A percentile compares a stretch with the other conserved stretches of the same genome.
Conservation (phyloP, 2,888 invertebrate genomes). For the Macropis europaea region DNA sequence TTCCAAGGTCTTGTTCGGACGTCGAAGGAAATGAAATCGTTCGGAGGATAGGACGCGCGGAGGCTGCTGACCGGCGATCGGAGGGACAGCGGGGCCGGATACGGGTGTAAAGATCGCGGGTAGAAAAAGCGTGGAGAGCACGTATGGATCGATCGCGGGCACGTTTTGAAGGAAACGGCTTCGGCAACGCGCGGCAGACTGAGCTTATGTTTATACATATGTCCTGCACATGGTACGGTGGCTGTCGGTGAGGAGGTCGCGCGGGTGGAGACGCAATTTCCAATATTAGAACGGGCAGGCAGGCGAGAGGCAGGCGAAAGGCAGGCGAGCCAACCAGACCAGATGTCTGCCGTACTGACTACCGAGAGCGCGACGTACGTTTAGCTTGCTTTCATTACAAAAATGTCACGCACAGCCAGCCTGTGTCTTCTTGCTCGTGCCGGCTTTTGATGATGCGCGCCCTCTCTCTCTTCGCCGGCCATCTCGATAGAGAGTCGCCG, state of each 20-base stretch:
- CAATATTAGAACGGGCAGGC: constrained; percentile 78
- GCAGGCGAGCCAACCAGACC: constrained; percentile 61
- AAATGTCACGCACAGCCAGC: constrained; percentile 78
- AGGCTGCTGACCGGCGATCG: too few species aligned
- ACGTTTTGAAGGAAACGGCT: constrained; percentile 68
- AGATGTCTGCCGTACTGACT: constrained; percentile 73
- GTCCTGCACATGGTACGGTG: constrained; percentile 76
- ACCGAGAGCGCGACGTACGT: constrained; percentile 60
- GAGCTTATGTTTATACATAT: constrained; percentile 78
- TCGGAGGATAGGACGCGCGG: too few species aligned
- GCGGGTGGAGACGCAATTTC: constrained; percentile 73
- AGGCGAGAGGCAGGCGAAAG: constrained; percentile 66
- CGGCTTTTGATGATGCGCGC: constrained; percentile 42
- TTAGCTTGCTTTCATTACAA: constrained; percentile 79
- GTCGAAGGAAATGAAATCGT: too few species aligned
- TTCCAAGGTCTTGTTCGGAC: too few species aligned
- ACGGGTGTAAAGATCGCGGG: neutral
- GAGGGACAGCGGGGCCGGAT: neutral
- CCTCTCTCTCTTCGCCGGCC: neutral
- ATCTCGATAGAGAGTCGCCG: neutral
- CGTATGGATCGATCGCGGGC: constrained; percentile 68
- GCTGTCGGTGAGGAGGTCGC: constrained; percentile 52
- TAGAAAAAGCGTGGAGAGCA: constrained; percentile 39
- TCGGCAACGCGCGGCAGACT: constrained; percentile 61
- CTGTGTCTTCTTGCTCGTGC: constrained; percentile 47